Conservation (phyloP, 2,888 invertebrate genomes). For the Apotomis capreana region DNA sequence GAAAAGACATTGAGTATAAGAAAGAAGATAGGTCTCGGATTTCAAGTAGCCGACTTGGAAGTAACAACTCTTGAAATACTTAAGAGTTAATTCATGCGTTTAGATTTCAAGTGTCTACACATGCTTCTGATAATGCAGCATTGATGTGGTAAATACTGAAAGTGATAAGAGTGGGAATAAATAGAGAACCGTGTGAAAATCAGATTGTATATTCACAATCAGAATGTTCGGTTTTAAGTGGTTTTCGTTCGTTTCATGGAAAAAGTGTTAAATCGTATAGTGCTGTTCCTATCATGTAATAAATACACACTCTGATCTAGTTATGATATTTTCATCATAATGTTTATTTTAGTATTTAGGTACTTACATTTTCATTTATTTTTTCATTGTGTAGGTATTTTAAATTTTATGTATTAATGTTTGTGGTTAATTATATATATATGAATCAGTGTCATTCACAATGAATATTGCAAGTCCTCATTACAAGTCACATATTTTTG, state of each 20-base stretch:
- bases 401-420: no score
- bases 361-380: no score
- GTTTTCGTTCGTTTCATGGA: background rate
- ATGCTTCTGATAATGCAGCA: slow-evolving; percentile 14
- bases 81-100: background rate
- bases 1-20: no score
- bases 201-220: slow-evolving; percentile 46
- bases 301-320: background rate
- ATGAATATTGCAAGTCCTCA: background rate
- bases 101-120: slow-evolving; percentile 26
- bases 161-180: slow-evolving; percentile 62
- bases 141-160: slow-evolving; percentile 47
- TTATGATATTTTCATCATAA: background rate
- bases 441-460: no score
- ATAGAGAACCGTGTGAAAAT: slow-evolving; percentile 58
- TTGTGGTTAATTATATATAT: no score
- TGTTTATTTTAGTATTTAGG: background rate
- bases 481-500: background rate
- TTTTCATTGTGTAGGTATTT: no score
- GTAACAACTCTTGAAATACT: background rate
- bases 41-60: background rate
- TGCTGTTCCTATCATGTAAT: background rate
- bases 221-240: slow-evolving; percentile 9
- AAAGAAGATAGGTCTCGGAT: background rate
- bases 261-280: no score